Percentiles rank a stretch among this genome's conserved stretches.
phyloP scores from a whole-genome alignment of 1,140 invertebrate genomes.

The Acromyrmex echinatior region DNA sequence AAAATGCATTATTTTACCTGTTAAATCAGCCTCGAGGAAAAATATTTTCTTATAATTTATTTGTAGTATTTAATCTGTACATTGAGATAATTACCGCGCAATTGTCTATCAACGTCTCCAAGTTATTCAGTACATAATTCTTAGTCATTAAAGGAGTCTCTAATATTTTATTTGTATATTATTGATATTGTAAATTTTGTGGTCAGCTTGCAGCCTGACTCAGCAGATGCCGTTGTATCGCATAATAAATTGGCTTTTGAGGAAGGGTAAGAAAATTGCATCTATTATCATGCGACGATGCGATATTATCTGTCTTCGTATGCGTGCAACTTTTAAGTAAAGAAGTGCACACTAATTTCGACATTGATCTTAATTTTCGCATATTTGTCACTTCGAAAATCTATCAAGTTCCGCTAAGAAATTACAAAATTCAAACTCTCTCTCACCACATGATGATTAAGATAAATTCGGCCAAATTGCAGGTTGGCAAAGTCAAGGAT shows the following conservation, averaged over 20 bases:
- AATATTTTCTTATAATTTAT: not conserved
- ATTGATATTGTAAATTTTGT: conserved; percentile 18
- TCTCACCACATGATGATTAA: not conserved
- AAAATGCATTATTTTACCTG: not conserved
- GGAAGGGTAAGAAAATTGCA: conserved; percentile 18
- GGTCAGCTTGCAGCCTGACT: not conserved
- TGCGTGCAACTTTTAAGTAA: not conserved
- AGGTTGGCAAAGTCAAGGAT: not conserved
- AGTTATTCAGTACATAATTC: not conserved
- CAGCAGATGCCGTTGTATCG: conserved; percentile 8
- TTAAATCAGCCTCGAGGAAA: not conserved
- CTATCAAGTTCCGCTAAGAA: not conserved
- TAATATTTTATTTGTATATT: not conserved
- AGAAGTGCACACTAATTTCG: not conserved
- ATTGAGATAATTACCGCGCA: not conserved
- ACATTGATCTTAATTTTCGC: conserved; percentile 33
- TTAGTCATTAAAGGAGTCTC: not conserved
- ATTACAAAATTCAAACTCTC: not conserved
- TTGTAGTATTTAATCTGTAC: not conserved
- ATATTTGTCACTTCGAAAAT: conserved; percentile 35
- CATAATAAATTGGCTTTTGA: conserved; percentile 26
- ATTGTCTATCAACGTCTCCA: not conserved
- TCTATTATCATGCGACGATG: not conserved
- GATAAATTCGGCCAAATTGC: conserved; percentile 20
- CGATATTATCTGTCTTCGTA: not conserved